Conservation (phyloP, 2,113 vertebrate genomes). For the Oncorhynchus nerka region DNA sequence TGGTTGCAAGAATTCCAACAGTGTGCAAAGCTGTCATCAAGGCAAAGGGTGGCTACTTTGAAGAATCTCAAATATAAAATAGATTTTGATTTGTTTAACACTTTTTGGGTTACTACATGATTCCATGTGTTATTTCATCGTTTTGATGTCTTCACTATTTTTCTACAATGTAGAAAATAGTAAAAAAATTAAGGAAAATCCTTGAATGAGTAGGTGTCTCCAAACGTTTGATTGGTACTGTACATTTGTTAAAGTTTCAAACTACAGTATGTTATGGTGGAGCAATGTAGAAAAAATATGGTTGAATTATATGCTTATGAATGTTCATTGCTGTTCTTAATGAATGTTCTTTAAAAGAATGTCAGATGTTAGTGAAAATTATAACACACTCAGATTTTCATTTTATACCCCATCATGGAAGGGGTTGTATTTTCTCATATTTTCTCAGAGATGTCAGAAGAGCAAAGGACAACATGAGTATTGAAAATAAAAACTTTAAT, state of each 20-base stretch:
- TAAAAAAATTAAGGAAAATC: no score
- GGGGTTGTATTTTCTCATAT: neutral
- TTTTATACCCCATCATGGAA: neutral
- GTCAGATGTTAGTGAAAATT: neutral
- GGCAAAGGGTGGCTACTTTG: no score
- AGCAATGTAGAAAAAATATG: neutral
- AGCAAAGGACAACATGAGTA: conserved; percentile 17
- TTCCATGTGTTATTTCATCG: no score
- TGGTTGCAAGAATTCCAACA: no score
- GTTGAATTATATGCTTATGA: neutral
- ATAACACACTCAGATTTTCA: neutral
- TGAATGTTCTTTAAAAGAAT: neutral
- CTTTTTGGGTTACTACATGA: no score
- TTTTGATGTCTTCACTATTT: no score
- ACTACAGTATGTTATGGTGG: neutral
- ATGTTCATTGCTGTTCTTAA: neutral
- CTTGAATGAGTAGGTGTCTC: no score
- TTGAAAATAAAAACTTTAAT: conserved; percentile 65
- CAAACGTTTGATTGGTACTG: no score
- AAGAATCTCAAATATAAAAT: no score
- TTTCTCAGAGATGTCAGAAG: neutral
- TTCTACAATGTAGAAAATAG: no score
- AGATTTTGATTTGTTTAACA: no score
- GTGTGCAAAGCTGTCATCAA: no score
- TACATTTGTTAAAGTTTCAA: neutral